Conservation (phyloP, 2,888 invertebrate genomes). For the Calliphora vomitoria region DNA sequence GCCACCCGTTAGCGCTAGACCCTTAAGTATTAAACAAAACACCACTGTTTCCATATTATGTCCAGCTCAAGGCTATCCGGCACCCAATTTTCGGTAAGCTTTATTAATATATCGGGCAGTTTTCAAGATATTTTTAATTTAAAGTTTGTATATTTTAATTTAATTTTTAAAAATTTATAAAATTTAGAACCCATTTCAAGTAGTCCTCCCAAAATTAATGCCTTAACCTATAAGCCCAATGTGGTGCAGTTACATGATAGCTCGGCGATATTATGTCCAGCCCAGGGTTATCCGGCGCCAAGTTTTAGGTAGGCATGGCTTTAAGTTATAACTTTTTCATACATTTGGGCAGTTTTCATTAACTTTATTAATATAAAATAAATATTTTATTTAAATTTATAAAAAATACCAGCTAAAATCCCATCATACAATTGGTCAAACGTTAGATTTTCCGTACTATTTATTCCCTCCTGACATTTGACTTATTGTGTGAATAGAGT, state of each 20-base stretch:
- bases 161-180: not conserved
- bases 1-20: conserved; percentile 85
- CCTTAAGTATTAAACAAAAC: conserved; percentile 83
- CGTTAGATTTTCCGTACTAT: no score
- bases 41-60: conserved; percentile 88
- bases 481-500: no score
- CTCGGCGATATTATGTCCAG: conserved; percentile 89
- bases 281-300: conserved; percentile 90
- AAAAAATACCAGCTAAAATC: no score
- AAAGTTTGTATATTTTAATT: not conserved
- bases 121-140: conserved; percentile 49
- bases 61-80: conserved; percentile 91
- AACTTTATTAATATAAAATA: no score
- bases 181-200: conserved; percentile 86
- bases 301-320: conserved; percentile 86
- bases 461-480: no score
- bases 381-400: no score
- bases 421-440: no score
- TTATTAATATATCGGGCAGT: conserved; percentile 67
- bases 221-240: conserved; percentile 84
- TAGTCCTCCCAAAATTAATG: conserved; percentile 85
- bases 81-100: conserved; percentile 89
- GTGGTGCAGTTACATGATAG: conserved; percentile 84
- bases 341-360: conserved; percentile 91
- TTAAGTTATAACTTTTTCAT: conserved; percentile 88